A percentile compares a stretch with the other conserved stretches of the same genome.
Conservation (phyloP, 2,888 invertebrate genomes). For the Clanis bilineata region DNA sequence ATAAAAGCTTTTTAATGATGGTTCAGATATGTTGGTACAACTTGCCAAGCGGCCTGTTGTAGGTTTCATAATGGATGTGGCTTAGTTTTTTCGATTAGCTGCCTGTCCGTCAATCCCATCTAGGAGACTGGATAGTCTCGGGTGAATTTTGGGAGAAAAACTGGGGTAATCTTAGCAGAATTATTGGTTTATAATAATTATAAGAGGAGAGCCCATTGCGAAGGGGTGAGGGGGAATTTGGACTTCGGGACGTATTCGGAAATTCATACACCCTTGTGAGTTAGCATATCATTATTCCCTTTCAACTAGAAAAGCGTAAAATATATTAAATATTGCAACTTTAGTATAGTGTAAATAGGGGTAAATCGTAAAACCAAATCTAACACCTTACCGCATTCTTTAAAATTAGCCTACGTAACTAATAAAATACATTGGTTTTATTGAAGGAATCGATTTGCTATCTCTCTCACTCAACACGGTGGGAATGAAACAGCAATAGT, state of each 20-base stretch:
- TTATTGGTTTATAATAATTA: too few species aligned
- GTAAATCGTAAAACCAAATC: not conserved
- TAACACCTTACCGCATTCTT: not conserved
- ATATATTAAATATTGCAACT: not conserved
- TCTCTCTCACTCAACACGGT: conserved; percentile 9
- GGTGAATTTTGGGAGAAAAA: too few species aligned
- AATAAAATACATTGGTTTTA: not conserved
- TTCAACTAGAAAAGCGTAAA: not conserved
- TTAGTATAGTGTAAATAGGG: not conserved
- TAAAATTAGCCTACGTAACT: not conserved
- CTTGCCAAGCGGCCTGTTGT: too few species aligned
- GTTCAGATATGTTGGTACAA: too few species aligned
- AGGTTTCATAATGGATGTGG: too few species aligned
- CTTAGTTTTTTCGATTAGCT: too few species aligned
- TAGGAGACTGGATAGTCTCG: too few species aligned
- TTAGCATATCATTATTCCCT: not conserved
- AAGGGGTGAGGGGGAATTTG: too few species aligned
- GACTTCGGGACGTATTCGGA: too few species aligned
- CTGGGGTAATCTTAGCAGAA: too few species aligned
- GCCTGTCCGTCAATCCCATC: too few species aligned
- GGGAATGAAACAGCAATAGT: conserved; percentile 9
- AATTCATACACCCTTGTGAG: not conserved
- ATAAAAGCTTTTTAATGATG: not conserved
- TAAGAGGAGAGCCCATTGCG: too few species aligned
- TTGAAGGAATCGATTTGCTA: conserved; percentile 1